phyloP scores from a whole-genome alignment of 2,888 invertebrate genomes.

The Apodemia duryi region DNA sequence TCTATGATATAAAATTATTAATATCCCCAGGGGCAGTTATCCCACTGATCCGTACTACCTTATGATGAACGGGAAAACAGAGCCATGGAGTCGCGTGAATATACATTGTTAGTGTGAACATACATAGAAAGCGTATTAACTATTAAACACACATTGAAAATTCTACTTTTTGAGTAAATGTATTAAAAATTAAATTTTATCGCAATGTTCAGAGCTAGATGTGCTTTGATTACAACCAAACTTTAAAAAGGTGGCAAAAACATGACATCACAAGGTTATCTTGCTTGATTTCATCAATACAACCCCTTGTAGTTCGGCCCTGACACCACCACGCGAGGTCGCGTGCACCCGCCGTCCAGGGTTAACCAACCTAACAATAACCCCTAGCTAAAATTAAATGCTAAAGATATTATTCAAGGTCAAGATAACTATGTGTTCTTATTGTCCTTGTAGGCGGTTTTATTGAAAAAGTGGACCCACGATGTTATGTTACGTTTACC shows the following conservation, averaged over 20 bases:
- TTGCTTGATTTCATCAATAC: constrained; percentile 13
- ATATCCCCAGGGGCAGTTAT: too few species aligned
- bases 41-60: too few species aligned
- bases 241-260: constrained; percentile 9
- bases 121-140: too few species aligned
- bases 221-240: not conserved
- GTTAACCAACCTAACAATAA: constrained; percentile 42
- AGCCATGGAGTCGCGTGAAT: too few species aligned
- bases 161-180: too few species aligned
- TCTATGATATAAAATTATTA: too few species aligned
- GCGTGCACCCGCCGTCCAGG: constrained; percentile 43
- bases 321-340: constrained; percentile 48
- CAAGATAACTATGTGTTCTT: constrained; percentile 10
- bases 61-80: too few species aligned
- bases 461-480: not conserved
- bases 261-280: constrained; percentile 10
- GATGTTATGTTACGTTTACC: not conserved
- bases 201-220: not conserved
- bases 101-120: too few species aligned
- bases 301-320: constrained; percentile 15
- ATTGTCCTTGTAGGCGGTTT: not conserved
- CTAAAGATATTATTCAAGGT: constrained; percentile 11
- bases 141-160: too few species aligned
- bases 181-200: too few species aligned
- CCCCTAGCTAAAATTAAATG: constrained; percentile 19